A percentile compares a stretch with the other conserved stretches of the same genome.
Evolutionary conservation across 2,888 invertebrate species (phyloP).

Genomic region (Tortrix viridana): DNA sequence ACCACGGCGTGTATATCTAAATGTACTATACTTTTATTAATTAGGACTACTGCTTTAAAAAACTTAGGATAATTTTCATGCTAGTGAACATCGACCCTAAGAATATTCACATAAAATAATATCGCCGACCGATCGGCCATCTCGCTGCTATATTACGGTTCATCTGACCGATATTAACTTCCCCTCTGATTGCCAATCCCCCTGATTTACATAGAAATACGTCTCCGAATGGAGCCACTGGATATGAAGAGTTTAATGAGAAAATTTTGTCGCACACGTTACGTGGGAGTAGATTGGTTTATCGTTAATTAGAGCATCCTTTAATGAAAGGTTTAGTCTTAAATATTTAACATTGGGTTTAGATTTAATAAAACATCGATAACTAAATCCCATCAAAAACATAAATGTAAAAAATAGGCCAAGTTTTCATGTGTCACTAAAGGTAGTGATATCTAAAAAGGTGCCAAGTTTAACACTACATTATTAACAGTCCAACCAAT

Average conservation of each 20-base stretch:
- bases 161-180: conserved; percentile 23
- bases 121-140: conserved; percentile 22
- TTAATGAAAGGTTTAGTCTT: neutral
- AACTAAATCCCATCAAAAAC: too few relatives aligned
- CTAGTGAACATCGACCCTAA: conserved; percentile 10
- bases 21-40: too few relatives aligned
- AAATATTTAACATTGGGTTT: too few relatives aligned
- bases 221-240: conserved; percentile 9
- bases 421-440: too few relatives aligned
- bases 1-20: too few relatives aligned
- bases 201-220: neutral
- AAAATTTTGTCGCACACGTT: conserved; percentile 13
- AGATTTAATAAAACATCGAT: too few relatives aligned
- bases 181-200: conserved; percentile 3
- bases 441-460: too few relatives aligned
- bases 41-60: too few relatives aligned
- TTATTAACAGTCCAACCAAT: too few relatives aligned
- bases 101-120: conserved; percentile 21
- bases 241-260: conserved; percentile 13
- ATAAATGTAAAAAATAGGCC: too few relatives aligned
- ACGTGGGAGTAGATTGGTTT: neutral
- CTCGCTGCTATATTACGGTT: conserved; percentile 14
- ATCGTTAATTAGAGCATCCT: conserved; percentile 8
- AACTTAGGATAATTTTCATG: too few relatives aligned
- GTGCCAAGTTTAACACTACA: too few relatives aligned